Conservation (phyloP, 2,888 invertebrate genomes). For the Unio pictorum region DNA sequence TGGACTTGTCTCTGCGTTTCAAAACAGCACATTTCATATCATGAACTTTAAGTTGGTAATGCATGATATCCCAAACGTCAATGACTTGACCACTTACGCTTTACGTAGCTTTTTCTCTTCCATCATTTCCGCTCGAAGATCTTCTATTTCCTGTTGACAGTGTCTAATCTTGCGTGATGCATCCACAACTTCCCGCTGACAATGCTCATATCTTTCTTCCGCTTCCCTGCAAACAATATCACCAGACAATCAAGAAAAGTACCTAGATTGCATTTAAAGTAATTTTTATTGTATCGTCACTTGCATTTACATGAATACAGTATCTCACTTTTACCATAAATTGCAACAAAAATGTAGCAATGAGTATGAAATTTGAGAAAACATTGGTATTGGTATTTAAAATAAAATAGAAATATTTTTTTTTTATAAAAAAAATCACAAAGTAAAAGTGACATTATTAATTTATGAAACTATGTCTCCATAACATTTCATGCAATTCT, state of each 20-base stretch:
- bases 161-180: constrained; percentile 39
- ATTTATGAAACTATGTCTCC: too few relatives aligned
- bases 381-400: too few relatives aligned
- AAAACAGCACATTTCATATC: too few relatives aligned
- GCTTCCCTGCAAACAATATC: constrained; percentile 44
- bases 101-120: constrained; percentile 46
- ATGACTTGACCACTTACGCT: constrained; percentile 21
- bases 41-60: too few relatives aligned
- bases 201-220: constrained; percentile 52
- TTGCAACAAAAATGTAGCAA: too few relatives aligned
- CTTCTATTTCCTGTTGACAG: constrained; percentile 40
- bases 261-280: background rate
- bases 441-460: too few relatives aligned
- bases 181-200: constrained; percentile 42
- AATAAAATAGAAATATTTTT: too few relatives aligned
- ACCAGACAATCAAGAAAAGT: background rate
- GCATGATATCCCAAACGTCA: background rate
- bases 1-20: too few relatives aligned
- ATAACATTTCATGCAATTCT: too few relatives aligned
- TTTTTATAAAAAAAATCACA: background rate
- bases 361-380: too few relatives aligned
- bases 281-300: background rate
- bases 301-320: background rate
- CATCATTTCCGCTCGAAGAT: constrained; percentile 39
- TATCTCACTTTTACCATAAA: too few relatives aligned